Evolutionary conservation across 2,797 vertebrate genomes (phyloP), one percentile per base, ranked within the genome.

Genomic region (Sebastes kiyomatsui): DNA sequence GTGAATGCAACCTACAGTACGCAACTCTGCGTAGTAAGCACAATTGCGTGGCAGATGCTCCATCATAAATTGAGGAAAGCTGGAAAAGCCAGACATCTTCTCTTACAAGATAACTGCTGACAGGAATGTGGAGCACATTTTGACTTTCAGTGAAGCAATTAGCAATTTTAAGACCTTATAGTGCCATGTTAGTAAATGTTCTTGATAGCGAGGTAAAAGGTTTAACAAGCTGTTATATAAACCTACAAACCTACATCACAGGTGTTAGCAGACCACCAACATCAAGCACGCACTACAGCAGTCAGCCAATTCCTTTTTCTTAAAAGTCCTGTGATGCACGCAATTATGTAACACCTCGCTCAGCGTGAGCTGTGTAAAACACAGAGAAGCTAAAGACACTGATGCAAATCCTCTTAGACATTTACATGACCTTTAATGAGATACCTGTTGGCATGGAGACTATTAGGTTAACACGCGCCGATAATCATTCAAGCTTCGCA

Each of bases 401-500:
- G 35, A 81, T 75, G 56, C 83, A 81, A 81, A 85, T 77, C 58
- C 22, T 59, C 68, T 73, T 4, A 56, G 33, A 73, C 49, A 16
- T 65, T 73, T 75, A 49, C 38, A 66, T 56, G 52, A 49, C 56
- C 12, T 74, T 70, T 38, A 66, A 64, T 67, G 35, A 38, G 11
- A 74, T 2, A 20, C 32, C 42, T 71, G 76, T 2, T 46, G 49
- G 0, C 66, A 79, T 58, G 75, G 69, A 54, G 52, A 76, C 59
- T 20, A 27, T n/a, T 7, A 4, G n/a, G 20, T 7, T 60, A 58
- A 61, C 18, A 25, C 52, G 42, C 4, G 38, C 46, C 1, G 33
- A 72, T 65, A n/a, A 18, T 16, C 49, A 38, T 14, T n/a, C 16
- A 12, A 25, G 69, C 60, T 46, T 16, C 12, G 68, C 60, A 12